Evolutionary conservation across 2,113 vertebrate genomes (phyloP), one percentile per base, ranked within the genome.

Genomic region (Agapornis roseicollis): DNA sequence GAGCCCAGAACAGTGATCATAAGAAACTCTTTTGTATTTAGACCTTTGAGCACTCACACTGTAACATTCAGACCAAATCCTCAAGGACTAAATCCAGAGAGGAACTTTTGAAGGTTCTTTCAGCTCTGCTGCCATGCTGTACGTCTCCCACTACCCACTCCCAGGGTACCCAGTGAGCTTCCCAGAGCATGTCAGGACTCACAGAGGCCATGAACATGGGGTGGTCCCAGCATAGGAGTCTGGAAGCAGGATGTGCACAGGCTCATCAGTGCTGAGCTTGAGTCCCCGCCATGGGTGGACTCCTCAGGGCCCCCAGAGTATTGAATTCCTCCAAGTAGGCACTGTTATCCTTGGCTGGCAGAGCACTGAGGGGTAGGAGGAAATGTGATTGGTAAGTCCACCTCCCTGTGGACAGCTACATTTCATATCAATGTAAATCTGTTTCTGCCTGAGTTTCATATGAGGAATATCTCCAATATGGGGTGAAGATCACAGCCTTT

Each of bases 171-270:
- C n/a, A 60, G 27, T 23, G 17, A 73, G 28, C 23, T 63, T 17
- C 41, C 11, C 24, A 63, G 19, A 44, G 12, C 0, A 0, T 19
- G 7, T 2, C 0, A 68, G 46, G 44, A 15, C 33, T 80, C 1
- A 0, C 12, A 17, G 42, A 6, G 29, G 29, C 46, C 1, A 0
- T 44, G 41, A 17, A 28, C 9, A 0, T 3, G 2, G 15, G 9
- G 19, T 55, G 47, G 13, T 44, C 42, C 42, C 19, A 14, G 25
- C 15, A 11, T 39, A 37, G 46, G 5, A 46, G 39, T 5, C 28
- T 65, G 39, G 29, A 81, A 71, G 47, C 47, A 44, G n/a, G 23
- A 39, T 0, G 2, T 0, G 0, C 37, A 39, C 11, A 74, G 35
- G 49, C 6, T 63, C 17, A 35, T 24, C 25, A 50, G 37, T 1